Evolutionary conservation across 2,888 invertebrate species (phyloP).

Genomic region (Ophraella communa): DNA sequence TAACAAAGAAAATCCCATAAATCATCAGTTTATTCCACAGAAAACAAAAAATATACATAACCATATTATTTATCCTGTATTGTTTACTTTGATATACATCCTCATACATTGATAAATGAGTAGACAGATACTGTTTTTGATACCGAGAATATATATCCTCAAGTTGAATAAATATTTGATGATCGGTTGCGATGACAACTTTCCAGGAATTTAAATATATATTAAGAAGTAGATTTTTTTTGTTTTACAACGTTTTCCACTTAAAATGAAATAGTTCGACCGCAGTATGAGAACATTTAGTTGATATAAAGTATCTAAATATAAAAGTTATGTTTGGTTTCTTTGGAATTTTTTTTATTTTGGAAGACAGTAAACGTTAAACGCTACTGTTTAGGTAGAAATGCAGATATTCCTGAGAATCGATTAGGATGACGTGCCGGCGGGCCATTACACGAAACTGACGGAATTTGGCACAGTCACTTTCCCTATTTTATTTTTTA

Average conservation of each 20-base stretch:
- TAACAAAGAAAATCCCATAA: too few relatives aligned
- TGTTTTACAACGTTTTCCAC: background rate
- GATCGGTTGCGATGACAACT: background rate
- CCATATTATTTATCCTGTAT: too few relatives aligned
- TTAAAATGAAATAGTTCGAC: too few relatives aligned
- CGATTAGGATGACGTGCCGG: slow-evolving; percentile 31
- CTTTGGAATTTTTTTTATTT: too few relatives aligned
- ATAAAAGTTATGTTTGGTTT: too few relatives aligned
- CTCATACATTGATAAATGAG: background rate
- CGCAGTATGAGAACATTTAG: too few relatives aligned
- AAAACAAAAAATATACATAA: too few relatives aligned
- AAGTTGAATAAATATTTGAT: background rate
- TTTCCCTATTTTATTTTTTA: slow-evolving; percentile 9
- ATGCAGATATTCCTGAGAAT: slow-evolving; percentile 31
- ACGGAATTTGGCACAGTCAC: slow-evolving; percentile 30
- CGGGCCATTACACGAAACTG: slow-evolving; percentile 25
- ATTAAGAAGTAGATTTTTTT: too few relatives aligned
- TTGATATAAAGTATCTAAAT: too few relatives aligned
- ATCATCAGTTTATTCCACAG: background rate
- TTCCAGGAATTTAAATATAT: background rate
- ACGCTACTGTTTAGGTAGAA: slow-evolving; percentile 24
- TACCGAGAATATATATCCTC: background rate
- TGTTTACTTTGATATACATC: too few relatives aligned
- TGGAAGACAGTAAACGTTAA: background rate
- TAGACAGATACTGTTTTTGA: background rate